A percentile compares a stretch with the other conserved stretches of the same genome.
Conservation (phyloP, 1,140 invertebrate genomes). For the Cydia strobilella region DNA sequence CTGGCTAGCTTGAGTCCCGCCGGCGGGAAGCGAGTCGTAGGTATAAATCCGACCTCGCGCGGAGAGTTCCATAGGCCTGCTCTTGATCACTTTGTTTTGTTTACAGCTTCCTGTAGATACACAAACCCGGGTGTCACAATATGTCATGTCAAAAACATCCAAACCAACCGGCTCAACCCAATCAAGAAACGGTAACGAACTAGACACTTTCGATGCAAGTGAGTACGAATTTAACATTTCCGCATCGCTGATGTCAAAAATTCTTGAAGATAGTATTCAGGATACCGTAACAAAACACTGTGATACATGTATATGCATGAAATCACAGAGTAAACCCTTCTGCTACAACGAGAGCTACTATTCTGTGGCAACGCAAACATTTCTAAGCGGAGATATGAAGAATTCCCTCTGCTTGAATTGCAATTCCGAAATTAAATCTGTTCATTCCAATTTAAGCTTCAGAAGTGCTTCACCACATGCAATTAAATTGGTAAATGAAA, state of each 20-base stretch:
- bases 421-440: conserved; percentile 75
- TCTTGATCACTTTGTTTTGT: conserved; percentile 42
- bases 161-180: conserved; percentile 72
- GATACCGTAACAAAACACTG: conserved; percentile 89
- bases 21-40: no score
- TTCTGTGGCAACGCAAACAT: conserved; percentile 82
- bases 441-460: conserved; percentile 67
- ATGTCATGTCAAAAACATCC: conserved; percentile 85
- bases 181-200: conserved; percentile 70
- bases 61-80: no score
- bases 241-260: conserved; percentile 95
- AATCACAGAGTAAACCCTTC: conserved; percentile 81
- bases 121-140: conserved; percentile 92
- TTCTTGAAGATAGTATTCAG: conserved; percentile 91
- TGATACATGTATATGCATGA: conserved; percentile 88
- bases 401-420: conserved; percentile 82
- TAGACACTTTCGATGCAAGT: conserved; percentile 72
- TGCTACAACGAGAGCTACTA: conserved; percentile 81
- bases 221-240: conserved; percentile 90
- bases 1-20: no score
- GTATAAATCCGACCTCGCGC: no score
- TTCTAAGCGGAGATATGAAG: conserved; percentile 75
- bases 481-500: conserved; percentile 64
- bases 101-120: conserved; percentile 93
- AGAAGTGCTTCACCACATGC: conserved; percentile 66